Evolutionary conservation across 2,797 vertebrate genomes (phyloP).

Genomic region (Tamandua tetradactyla): DNA sequence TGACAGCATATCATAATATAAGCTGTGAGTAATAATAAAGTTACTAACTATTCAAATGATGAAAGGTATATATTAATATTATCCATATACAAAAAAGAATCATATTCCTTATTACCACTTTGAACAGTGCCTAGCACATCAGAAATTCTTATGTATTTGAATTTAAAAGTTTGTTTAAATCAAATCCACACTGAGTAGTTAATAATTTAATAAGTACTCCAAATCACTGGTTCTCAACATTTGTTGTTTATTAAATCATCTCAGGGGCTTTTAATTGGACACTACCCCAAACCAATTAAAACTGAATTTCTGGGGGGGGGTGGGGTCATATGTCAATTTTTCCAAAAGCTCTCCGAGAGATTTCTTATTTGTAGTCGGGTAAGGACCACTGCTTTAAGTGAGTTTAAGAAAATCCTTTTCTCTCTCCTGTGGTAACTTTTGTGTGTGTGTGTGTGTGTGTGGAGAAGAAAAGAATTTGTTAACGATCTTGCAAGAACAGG

Average conservation of each 20-base stretch:
- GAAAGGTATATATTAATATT: constrained; percentile 47
- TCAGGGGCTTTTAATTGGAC: background rate
- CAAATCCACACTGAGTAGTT: background rate
- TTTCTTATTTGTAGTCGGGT: constrained; percentile 27
- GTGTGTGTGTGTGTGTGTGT: no score
- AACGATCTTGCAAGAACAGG: no score
- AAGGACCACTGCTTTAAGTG: constrained; percentile 10
- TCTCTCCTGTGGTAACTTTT: no score
- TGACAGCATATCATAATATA: constrained; percentile 44
- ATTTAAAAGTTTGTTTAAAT: constrained; percentile 57
- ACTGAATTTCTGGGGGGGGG: background rate
- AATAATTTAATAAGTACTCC: constrained; percentile 7
- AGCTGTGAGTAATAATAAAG: constrained; percentile 51
- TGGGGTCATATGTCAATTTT: background rate
- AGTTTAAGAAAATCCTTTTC: constrained; percentile 17
- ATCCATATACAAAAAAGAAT: constrained; percentile 31
- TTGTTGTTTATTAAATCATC: background rate
- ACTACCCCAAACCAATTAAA: background rate
- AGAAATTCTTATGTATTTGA: constrained; percentile 52
- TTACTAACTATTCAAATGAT: constrained; percentile 38
- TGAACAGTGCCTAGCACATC: constrained; percentile 3
- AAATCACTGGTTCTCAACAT: background rate
- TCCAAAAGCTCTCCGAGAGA: background rate
- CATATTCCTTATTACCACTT: background rate
- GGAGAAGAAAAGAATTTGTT: no score